Base-by-base conservation (phyloP, 2,888 invertebrate species). In the Sepioteuthis lessoniana region DNA sequence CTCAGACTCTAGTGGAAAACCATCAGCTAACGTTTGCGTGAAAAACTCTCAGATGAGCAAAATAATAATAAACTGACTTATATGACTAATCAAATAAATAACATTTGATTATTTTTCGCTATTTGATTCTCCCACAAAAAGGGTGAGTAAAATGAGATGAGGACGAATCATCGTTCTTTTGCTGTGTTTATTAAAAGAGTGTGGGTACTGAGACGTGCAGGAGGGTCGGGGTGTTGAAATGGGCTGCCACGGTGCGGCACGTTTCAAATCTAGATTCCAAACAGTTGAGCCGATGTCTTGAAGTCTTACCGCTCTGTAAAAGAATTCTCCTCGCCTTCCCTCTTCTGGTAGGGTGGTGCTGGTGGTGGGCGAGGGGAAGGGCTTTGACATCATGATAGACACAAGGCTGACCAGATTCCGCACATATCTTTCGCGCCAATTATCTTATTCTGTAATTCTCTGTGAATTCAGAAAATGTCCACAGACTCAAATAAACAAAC, bases 231-330 rank as follows among this genome's bases (percentile, higher is more conserved):
- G 76, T 76, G 76, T 10, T 76, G 76, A 76, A n/a, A 76, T n/a
- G 35, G 10, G n/a, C n/a, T 76, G 76, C 76, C 76, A 76, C 10
- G 35, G 76, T 76, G 10, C n/a, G 76, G 76, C 76, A 76, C 76
- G 76, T 76, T 76, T 76, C 76, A 76, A 76, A 76, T 76, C 76
- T 76, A 76, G 16, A 76, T 76, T 76, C 76, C 76, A 76, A n/a
- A 76, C 76, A 76, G n/a, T 76, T 76, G 16, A 76, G 16, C n/a
- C 19, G 16, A 35, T 35, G 13, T 16, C n/a, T 76, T 76, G n/a
- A 76, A 76, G 76, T 76, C 76, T 76, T n/a, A 16, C 76, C 13
- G 2, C 19, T 76, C 8, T n/a, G 16, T 35, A 76, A 55, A 55
- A 25, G 55, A 76, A 13, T 19, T 13, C 13, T 16, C n/a, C 28